Percentiles rank a stretch among this genome's conserved stretches.
These are phyloP conservation scores for Nomada goodeniana DNA, from an alignment of 2,888 invertebrate species.

Conservation along the genomic window DNA sequence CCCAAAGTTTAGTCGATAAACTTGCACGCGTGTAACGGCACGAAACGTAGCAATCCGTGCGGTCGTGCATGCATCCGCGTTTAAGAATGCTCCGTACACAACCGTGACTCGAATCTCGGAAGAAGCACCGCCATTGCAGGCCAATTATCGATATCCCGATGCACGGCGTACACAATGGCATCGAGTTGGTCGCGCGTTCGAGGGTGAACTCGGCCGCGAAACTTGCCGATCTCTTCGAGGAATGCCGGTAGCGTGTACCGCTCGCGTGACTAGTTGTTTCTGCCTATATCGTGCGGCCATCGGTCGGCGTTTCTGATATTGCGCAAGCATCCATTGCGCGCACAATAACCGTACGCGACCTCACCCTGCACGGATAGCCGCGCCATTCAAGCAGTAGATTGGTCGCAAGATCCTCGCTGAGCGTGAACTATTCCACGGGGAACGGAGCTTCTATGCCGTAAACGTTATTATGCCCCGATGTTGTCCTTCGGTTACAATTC, in stretches of 20 bases:
- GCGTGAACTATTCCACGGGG: constrained; percentile 28
- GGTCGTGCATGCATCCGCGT: constrained; percentile 17
- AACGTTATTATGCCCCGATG: too few species aligned
- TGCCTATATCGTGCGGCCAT: constrained; percentile 69
- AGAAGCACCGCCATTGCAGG: constrained; percentile 47
- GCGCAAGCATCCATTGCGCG: constrained; percentile 67
- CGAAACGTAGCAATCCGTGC: constrained; percentile 30
- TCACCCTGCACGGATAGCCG: constrained; percentile 55
- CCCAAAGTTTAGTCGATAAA: constrained; percentile 47
- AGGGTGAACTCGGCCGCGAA: constrained; percentile 51
- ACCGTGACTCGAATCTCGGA: constrained; percentile 26
- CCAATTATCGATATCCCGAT: constrained; percentile 56
- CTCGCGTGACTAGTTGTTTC: constrained; percentile 72
- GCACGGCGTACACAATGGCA: constrained; percentile 38
- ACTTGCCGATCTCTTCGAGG: constrained; percentile 63
- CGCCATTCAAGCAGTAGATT: constrained; percentile 46
- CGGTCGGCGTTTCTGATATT: constrained; percentile 70
- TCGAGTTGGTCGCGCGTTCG: constrained; percentile 35
- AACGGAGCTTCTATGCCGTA: neutral
- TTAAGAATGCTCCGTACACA: constrained; percentile 41
- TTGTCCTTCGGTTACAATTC: too few species aligned
- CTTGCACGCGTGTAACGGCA: constrained; percentile 44
- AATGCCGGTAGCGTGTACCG: constrained; percentile 70
- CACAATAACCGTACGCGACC: constrained; percentile 63
- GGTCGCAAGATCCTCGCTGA: constrained; percentile 45